Evolutionary conservation across 2,113 vertebrate genomes (phyloP).

Genomic region (Paraplagusia blochii): DNA sequence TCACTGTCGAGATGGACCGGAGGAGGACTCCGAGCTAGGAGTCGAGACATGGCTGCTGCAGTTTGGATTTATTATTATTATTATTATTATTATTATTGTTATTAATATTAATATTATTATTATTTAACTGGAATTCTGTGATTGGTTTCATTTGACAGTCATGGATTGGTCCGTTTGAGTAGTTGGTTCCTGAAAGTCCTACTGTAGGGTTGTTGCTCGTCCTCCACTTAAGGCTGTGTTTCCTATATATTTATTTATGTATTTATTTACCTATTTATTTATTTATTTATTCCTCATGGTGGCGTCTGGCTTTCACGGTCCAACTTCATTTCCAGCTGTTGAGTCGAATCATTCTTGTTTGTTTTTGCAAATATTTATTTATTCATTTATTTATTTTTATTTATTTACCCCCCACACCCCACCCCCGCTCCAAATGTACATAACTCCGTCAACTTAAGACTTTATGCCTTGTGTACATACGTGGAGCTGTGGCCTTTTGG

Average conservation of each 20-base stretch:
- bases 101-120: too few species aligned
- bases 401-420: constrained; percentile 8
- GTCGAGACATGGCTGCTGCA: constrained; percentile 62
- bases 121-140: constrained; percentile 12
- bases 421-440: constrained; percentile 56
- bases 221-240: constrained; percentile 20
- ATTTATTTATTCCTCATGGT: too few species aligned
- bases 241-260: constrained; percentile 17
- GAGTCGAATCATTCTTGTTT: constrained; percentile 2
- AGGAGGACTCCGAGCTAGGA: constrained; percentile 33
- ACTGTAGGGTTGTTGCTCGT: constrained; percentile 18
- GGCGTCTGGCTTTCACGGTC: too few species aligned
- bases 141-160: constrained; percentile 34
- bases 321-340: neutral
- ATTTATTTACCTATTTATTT: too few species aligned
- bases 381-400: constrained; percentile 25
- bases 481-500: constrained; percentile 44
- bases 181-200: constrained; percentile 18
- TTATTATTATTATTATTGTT: too few species aligned
- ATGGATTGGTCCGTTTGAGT: constrained; percentile 14
- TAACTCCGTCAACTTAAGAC: constrained; percentile 47
- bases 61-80: constrained; percentile 42
- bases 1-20: constrained; percentile 33
- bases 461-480: constrained; percentile 70
- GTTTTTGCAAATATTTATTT: constrained; percentile 11